A percentile compares a stretch with the other conserved stretches of the same genome.
These are phyloP conservation scores for Trachops cirrhosus DNA, from an alignment of 2,797 vertebrate species.

Conservation along the genomic window DNA sequence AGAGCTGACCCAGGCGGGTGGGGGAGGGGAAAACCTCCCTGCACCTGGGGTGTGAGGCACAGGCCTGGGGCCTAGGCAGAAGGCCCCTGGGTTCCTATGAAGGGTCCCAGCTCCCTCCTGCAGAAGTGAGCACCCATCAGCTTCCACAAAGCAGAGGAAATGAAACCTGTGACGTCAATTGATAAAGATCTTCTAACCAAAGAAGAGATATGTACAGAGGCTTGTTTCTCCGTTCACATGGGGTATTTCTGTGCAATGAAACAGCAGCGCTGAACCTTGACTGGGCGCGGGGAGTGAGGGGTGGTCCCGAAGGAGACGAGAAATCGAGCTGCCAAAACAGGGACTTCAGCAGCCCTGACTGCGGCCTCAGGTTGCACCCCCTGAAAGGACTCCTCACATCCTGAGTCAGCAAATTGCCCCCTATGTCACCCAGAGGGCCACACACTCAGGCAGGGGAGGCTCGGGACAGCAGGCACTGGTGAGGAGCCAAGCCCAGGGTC, in stretches of 20 bases:
- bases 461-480: not conserved
- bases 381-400: not conserved
- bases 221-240: not conserved
- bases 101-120: not conserved
- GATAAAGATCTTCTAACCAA: slow-evolving; percentile 48
- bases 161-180: slow-evolving; percentile 29
- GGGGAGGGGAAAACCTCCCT: not conserved
- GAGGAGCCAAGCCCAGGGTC: fast-evolving
- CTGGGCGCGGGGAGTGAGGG: fast-evolving
- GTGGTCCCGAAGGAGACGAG: not conserved
- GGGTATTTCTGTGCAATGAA: not conserved
- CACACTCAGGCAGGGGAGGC: no score
- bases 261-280: not conserved
- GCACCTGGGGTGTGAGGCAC: fast-evolving
- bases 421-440: not conserved
- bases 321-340: not conserved
- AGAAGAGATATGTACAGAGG: slow-evolving; percentile 2
- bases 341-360: not conserved
- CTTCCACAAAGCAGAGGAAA: slow-evolving; percentile 32
- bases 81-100: not conserved
- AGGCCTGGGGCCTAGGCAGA: not conserved
- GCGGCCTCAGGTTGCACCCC: not conserved
- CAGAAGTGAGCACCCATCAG: not conserved
- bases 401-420: not conserved
- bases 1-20: fast-evolving